phyloP scores from a whole-genome alignment of 2,113 vertebrate genomes.

The Donacobius atricapilla region DNA sequence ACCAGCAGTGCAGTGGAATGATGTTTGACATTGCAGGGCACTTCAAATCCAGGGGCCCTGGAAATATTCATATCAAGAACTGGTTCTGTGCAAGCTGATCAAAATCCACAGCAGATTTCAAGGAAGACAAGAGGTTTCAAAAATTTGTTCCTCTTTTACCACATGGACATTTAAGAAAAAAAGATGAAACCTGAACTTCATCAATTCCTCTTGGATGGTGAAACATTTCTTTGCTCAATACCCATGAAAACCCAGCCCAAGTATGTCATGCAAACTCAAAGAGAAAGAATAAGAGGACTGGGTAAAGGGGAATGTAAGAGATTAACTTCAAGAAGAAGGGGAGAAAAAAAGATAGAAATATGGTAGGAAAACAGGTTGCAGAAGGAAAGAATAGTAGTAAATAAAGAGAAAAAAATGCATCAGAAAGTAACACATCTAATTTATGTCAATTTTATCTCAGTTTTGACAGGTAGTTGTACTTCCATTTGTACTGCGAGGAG shows the following conservation, averaged over 20 bases:
- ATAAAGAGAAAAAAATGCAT: neutral
- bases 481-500: neutral
- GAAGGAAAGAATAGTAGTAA: neutral
- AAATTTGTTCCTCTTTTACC: neutral
- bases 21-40: neutral
- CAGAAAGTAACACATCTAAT: neutral
- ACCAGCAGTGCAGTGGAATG: neutral
- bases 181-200: neutral
- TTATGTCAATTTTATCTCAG: neutral
- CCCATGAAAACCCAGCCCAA: neutral
- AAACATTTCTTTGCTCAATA: neutral
- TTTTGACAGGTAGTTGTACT: neutral
- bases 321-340: neutral
- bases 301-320: neutral
- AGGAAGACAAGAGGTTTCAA: neutral
- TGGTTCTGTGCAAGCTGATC: neutral
- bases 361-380: neutral
- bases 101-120: neutral
- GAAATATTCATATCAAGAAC: rapidly evolving
- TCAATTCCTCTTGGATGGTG: neutral
- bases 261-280: neutral
- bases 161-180: neutral
- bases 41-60: neutral
- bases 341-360: rapidly evolving
- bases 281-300: neutral